Evolutionary conservation across 1,140 invertebrate species (phyloP), one percentile per base, ranked within the genome.

Genomic region (Phocides pigmalion): DNA sequence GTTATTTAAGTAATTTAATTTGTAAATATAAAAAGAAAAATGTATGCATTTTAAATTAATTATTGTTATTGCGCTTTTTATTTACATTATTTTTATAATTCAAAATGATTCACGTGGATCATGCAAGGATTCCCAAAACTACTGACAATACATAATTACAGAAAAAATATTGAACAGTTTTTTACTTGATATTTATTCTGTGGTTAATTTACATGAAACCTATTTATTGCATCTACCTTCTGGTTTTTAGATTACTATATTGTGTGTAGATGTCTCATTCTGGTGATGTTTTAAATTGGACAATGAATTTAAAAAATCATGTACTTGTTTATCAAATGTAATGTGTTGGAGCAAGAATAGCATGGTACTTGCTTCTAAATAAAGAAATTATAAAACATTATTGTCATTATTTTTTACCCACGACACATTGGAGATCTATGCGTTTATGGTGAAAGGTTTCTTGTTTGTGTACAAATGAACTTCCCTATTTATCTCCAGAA

Each of bases 231-330:
- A 35, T 35, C 28, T 28, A 28, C 25, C 25, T 4, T 8, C 25
- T 28, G 25, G 5, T 28, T 28, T 8, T 28, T 28, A 28, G 25
- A 28, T 4, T 3, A 28, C 1, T 28, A 8, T 28, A 28, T 28
- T 28, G 25, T 28, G 25, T 6, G 6, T 28, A 28, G 25, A 28
- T 28, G 35, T 54, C 22, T 54, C 35, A 41, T 41, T 39, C 12
- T 41, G 12, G 28, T 28, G n/a, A 42, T 54, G 51, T 54, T 54
- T 54, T 54, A 42, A 54, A 54, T 41, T 25, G 39, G 19, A 54
- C 35, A 54, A 42, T 41, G 37, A 54, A 54, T 54, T 54, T 20
- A 37, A 42, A 37, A 54, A 54, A 42, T 54, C 37, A 54, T 54
- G 51, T 54, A 20, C 19, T 14, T n/a, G 25, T 28, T 28, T 28